These are phyloP conservation scores for Eucera pruinosa DNA, from an alignment of 2,888 invertebrate species.

Conservation along the genomic window DNA sequence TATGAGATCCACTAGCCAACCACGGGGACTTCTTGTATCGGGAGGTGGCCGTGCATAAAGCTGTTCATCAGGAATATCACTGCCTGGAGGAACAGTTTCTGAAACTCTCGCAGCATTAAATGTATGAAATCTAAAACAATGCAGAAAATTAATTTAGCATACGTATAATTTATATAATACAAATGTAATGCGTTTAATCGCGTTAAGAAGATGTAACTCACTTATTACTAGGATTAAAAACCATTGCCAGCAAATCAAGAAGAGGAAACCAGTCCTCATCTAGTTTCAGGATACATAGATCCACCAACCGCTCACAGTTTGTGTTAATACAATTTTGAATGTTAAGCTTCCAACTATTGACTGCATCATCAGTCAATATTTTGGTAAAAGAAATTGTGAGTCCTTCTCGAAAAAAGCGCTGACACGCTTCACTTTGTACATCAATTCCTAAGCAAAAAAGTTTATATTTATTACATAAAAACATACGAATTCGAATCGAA, in stretches of 20 bases:
- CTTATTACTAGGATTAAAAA: constrained; percentile 98
- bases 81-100: constrained; percentile 88
- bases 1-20: constrained; percentile 98
- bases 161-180: too few species aligned
- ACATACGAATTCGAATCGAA: neutral
- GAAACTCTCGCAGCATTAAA: constrained; percentile 92
- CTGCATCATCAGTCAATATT: constrained; percentile 98
- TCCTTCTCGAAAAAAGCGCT: constrained; percentile 97
- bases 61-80: constrained; percentile 89
- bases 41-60: constrained; percentile 90
- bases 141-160: too few species aligned
- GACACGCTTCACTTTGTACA: constrained; percentile 94
- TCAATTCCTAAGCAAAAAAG: constrained; percentile 89
- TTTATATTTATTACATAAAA: neutral
- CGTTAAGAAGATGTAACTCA: constrained; percentile 85
- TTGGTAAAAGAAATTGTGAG: constrained; percentile 97
- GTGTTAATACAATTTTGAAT: constrained; percentile 98
- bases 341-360: constrained; percentile 98
- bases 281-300: constrained; percentile 96
- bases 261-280: constrained; percentile 95
- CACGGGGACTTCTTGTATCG: constrained; percentile 94
- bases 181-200: too few species aligned
- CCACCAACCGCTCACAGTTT: constrained; percentile 96
- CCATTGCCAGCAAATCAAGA: constrained; percentile 95
- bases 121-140: constrained; percentile 91